Percentiles rank a stretch among this genome's conserved stretches.
Evolutionary conservation across 2,888 invertebrate species (phyloP).

Genomic region (Watsonalla binaria): DNA sequence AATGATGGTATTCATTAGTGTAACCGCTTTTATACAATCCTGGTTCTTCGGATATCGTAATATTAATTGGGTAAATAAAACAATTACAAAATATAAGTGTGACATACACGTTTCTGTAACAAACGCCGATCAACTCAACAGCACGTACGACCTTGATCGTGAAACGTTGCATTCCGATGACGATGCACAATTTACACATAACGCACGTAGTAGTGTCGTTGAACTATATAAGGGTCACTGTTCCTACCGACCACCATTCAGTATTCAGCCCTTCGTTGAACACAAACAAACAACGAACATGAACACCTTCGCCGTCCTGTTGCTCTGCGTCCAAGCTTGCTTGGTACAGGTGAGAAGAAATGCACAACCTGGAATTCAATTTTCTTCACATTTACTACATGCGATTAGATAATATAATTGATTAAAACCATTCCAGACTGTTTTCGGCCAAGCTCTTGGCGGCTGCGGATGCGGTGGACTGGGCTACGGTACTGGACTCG

Average conservation of each 20-base stretch:
- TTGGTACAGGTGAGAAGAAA: conserved; percentile 10
- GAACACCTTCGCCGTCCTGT: conserved; percentile 27
- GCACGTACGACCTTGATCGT: not conserved
- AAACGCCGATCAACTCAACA: no score
- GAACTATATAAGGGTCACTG: not conserved
- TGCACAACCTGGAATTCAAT: no score
- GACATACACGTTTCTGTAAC: not conserved
- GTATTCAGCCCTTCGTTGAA: conserved; percentile 1
- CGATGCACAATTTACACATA: not conserved
- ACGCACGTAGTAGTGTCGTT: not conserved
- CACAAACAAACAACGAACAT: conserved; percentile 17
- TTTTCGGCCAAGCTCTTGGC: not conserved
- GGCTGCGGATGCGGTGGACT: not conserved
- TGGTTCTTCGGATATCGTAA: not conserved
- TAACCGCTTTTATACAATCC: not conserved
- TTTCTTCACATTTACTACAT: no score
- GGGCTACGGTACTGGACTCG: no score
- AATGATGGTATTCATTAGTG: not conserved
- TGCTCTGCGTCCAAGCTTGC: conserved; percentile 32
- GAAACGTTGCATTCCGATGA: not conserved
- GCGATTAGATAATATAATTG: not conserved
- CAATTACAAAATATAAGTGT: not conserved
- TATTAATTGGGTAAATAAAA: not conserved
- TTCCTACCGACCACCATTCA: not conserved
- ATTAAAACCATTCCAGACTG: conserved; percentile 1